Evolutionary conservation across 1,140 invertebrate species (phyloP), one percentile per base, ranked within the genome.

Genomic region (Caenorhabditis latens): DNA sequence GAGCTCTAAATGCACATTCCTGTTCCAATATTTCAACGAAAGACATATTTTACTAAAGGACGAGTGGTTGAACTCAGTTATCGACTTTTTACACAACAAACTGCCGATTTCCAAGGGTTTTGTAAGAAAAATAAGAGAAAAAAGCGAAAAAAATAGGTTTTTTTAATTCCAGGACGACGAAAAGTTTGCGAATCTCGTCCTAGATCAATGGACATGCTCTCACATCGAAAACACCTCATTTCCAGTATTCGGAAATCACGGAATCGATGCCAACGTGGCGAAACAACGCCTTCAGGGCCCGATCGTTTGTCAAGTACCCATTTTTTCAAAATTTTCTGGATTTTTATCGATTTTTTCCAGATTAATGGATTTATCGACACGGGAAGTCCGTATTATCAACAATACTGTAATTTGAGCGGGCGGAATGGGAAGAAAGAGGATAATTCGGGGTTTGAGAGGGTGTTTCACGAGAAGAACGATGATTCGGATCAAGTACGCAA

Each of bases 401-500:
- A 79, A 40, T 79, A 46, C 32, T 46, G n/a, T n/a, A 24, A 48
- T 50, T 50, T 79, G 21, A 79, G 46, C 19, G 46, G 71, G 0
- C 32, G 32, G 4, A 50, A 24, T 32, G 46, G 46, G 24, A 48
- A 79, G 11, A 79, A 79, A 40, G 71, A 79, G 24, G 71, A 79
- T 14, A 48, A 79, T 24, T 79, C 71, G 16, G 71, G 71, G 4
- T 79, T 79, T 14, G 71, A 79, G 11, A 79, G 53, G 24, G 71
- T 79, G n/a, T 79, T 79, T 24, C 71, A 79, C 46, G 71, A 79
- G n/a, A 79, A 79, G 14, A 46, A 79, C 5, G 46, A 79, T 53
- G 71, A 79, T 53, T 43, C 46, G 1, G 71, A 79, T 79, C 71
- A 79, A 50, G 71, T 79, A 79, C n/a, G n/a, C n/a, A n/a, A n/a